Percentiles rank a stretch among this genome's conserved stretches.
Evolutionary conservation across 2,888 invertebrate genomes (phyloP).

Genomic region (Cheilosia scutellata): DNA sequence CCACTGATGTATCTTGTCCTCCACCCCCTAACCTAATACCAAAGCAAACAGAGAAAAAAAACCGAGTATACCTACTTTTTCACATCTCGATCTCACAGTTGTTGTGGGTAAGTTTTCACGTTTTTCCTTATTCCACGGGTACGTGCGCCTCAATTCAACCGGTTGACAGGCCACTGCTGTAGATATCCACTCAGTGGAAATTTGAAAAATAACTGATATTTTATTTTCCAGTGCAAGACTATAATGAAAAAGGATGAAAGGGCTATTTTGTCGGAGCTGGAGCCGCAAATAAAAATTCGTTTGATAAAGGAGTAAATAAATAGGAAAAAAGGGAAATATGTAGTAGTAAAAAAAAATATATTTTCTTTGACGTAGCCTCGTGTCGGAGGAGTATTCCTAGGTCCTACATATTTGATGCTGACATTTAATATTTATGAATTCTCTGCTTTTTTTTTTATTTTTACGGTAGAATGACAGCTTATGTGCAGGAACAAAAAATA

Average conservation of each 20-base stretch:
- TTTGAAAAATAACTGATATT: constrained; percentile 40
- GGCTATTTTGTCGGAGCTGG: neutral
- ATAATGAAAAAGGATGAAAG: constrained; percentile 28
- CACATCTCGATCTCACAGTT: neutral
- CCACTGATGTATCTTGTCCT: too few relatives aligned
- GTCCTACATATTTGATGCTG: constrained; percentile 42
- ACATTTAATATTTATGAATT: constrained; percentile 67
- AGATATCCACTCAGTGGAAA: constrained; percentile 38
- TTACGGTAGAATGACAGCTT: constrained; percentile 49
- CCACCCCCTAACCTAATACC: constrained; percentile 7
- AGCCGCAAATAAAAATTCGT: constrained; percentile 43
- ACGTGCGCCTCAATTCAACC: constrained; percentile 33
- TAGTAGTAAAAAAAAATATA: constrained; percentile 15
- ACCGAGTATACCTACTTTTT: neutral
- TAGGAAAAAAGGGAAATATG: constrained; percentile 19
- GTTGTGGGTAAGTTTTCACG: neutral
- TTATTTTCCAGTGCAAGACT: constrained; percentile 9
- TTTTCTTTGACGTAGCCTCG: constrained; percentile 30
- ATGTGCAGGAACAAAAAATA: constrained; percentile 1
- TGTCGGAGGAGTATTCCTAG: neutral
- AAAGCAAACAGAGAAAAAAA: constrained; percentile 26
- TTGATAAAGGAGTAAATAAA: constrained; percentile 49
- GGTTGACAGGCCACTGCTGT: constrained; percentile 28
- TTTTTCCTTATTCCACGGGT: neutral
- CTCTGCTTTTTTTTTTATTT: constrained; percentile 49